phyloP scores from a whole-genome alignment of 2,888 invertebrate species.

The Aspidapion aeneum region DNA sequence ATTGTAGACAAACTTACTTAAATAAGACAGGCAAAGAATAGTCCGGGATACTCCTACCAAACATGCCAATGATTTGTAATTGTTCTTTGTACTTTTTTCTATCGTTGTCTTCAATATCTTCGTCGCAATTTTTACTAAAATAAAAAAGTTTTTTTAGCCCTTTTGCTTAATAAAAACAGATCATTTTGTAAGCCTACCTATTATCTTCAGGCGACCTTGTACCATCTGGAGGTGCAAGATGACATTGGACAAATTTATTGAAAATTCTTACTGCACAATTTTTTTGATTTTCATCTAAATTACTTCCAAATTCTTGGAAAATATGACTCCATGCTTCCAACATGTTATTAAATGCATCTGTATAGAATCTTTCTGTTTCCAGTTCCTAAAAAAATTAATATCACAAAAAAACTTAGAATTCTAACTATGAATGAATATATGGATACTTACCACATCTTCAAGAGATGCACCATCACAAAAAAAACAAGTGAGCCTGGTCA shows the following conservation, averaged over 20 bases:
- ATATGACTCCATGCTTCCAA: conserved; percentile 65
- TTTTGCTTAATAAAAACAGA: too few relatives aligned
- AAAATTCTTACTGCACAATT: conserved; percentile 59
- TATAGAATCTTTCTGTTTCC: conserved; percentile 54
- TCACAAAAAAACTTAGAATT: too few relatives aligned
- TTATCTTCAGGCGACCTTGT: conserved; percentile 47
- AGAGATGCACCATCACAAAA: conserved; percentile 62
- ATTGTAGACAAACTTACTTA: too few relatives aligned
- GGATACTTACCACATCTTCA: conserved; percentile 59
- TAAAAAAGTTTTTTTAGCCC: too few relatives aligned
- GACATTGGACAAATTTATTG: conserved; percentile 74
- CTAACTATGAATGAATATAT: background rate
- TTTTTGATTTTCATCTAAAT: conserved; percentile 42
- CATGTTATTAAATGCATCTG: conserved; percentile 66
- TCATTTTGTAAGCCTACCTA: too few relatives aligned
- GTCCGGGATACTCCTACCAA: conserved; percentile 60
- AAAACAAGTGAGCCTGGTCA: conserved; percentile 60
- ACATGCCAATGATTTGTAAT: conserved; percentile 67
- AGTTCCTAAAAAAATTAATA: conserved; percentile 41
- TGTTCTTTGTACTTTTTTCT: conserved; percentile 65
- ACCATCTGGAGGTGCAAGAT: conserved; percentile 80
- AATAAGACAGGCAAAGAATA: conserved; percentile 64
- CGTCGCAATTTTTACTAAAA: conserved; percentile 43
- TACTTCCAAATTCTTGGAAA: conserved; percentile 39
- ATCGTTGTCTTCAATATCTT: conserved; percentile 65